Base-by-base conservation (phyloP, 2,888 invertebrate genomes). In the Laothoe populi region DNA sequence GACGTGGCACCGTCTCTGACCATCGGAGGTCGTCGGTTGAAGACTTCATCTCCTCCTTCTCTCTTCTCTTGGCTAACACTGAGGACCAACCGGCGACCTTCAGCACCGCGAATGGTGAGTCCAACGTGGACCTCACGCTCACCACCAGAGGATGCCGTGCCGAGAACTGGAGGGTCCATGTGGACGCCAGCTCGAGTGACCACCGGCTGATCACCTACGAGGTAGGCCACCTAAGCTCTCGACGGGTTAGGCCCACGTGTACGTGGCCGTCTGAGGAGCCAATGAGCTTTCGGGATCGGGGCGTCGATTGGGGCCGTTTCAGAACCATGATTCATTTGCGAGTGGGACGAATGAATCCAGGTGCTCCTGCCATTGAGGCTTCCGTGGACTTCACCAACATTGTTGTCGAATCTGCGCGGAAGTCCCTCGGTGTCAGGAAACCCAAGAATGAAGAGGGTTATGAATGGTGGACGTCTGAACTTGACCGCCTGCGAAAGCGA, bases 1-100 rank as follows among this genome's bases (percentile, higher is more conserved):
- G 74, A 0, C 23, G 70, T 0, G 74, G 77, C 0, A 64, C 38
- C 0, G 70, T 70, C 11, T 16, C 38, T 0, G 26, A 26, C 5
- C 26, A 5, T 5, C 26, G 26, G 26, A 2, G 26, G 2, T 2
- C 26, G 4, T 26, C 44, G n/a, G 24, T 62, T 0, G 63, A 60
- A 31, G 60, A 24, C 0, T 26, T 63, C 19, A 57, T 63, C 19
- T 0, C 8, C 0, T 4, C 24, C 0, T 16, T 35, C 2, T 19
- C 1, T 7, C 40, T 63, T 0, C 0, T 0, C 4, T 0, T 60
- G 1, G 10, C 16, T 2, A 63, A 63, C 24, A 3, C 0, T 53
- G 63, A 5, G 8, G 59, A 24, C 49, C 59, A 63, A 19, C 63
- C 61, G 0, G 24, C 40, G 0, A 74, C 49, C 61, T 64, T 61